phyloP scores from a whole-genome alignment of 2,888 invertebrate genomes.

The Tetramorium bicarinatum region DNA sequence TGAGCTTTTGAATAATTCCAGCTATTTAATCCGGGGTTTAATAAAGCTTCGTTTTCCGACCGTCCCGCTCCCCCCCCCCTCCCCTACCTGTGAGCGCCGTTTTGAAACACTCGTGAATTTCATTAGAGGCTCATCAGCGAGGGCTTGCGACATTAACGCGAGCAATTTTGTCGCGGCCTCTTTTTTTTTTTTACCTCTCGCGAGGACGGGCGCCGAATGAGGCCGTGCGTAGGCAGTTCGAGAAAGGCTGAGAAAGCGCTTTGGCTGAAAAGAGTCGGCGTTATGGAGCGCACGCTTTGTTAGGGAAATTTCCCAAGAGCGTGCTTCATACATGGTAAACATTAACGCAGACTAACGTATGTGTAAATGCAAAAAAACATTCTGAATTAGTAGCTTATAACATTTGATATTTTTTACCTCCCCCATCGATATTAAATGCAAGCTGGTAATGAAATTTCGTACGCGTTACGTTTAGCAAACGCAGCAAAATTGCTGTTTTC shows the following conservation, averaged over 20 bases:
- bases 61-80: neutral
- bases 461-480: neutral
- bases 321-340: neutral
- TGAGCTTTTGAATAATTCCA: constrained; percentile 84
- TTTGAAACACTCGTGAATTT: constrained; percentile 76
- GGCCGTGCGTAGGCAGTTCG: neutral
- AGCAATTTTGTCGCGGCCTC: constrained; percentile 69
- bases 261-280: neutral
- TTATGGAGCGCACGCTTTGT: neutral
- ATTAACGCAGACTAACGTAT: neutral
- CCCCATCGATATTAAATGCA: neutral
- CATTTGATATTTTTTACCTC: neutral
- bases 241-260: neutral
- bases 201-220: neutral
- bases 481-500: neutral
- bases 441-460: neutral
- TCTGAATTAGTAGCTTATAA: neutral
- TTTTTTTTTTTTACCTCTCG: neutral
- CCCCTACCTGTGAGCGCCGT: constrained; percentile 38
- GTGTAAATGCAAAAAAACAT: neutral
- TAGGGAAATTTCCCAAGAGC: neutral
- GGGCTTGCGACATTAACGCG: constrained; percentile 72
- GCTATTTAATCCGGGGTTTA: constrained; percentile 79
- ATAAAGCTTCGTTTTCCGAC: constrained; percentile 68
- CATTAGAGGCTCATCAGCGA: constrained; percentile 69